Evolutionary conservation across 2,113 vertebrate species (phyloP).

Genomic region (Salminus brasiliensis): DNA sequence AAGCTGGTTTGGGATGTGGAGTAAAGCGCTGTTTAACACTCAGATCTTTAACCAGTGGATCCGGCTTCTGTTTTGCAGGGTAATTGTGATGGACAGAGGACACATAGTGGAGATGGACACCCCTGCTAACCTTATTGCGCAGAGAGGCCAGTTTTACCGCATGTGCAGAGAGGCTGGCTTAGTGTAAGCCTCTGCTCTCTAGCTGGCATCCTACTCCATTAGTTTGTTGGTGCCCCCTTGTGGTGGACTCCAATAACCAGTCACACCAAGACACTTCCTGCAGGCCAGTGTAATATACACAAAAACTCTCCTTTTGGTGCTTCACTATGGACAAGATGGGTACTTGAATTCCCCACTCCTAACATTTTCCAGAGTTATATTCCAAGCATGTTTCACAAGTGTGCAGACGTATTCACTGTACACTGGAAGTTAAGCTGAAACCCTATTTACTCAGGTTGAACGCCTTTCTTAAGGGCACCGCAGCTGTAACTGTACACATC

Average conservation of each 20-base stretch:
- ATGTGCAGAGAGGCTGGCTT: slow-evolving; percentile 90
- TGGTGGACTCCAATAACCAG: slow-evolving; percentile 38
- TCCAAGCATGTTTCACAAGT: background rate
- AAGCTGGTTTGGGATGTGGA: background rate
- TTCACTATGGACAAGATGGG: slow-evolving; percentile 9
- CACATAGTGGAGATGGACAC: slow-evolving; percentile 86
- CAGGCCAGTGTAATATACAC: slow-evolving; percentile 31
- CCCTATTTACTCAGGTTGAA: slow-evolving; percentile 44
- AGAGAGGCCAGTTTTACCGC: slow-evolving; percentile 87
- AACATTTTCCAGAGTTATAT: slow-evolving; percentile 22
- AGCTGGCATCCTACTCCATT: background rate
- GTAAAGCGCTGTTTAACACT: background rate
- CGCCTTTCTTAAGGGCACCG: slow-evolving; percentile 9
- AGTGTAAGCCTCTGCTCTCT: slow-evolving; percentile 63
- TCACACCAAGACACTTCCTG: background rate
- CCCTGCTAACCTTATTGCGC: slow-evolving; percentile 81
- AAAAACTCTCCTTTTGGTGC: slow-evolving; percentile 25
- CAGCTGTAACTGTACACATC: background rate
- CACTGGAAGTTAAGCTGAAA: slow-evolving; percentile 31
- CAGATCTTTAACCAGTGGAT: background rate
- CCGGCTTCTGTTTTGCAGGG: slow-evolving; percentile 70
- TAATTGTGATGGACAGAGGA: slow-evolving; percentile 92
- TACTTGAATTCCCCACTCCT: slow-evolving; percentile 9
- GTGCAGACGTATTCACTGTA: slow-evolving; percentile 5
- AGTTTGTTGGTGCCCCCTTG: slow-evolving; percentile 52